These are phyloP conservation scores for Pseudonaja textilis DNA, from an alignment of 2,113 vertebrate species.

Conservation along the genomic window DNA sequence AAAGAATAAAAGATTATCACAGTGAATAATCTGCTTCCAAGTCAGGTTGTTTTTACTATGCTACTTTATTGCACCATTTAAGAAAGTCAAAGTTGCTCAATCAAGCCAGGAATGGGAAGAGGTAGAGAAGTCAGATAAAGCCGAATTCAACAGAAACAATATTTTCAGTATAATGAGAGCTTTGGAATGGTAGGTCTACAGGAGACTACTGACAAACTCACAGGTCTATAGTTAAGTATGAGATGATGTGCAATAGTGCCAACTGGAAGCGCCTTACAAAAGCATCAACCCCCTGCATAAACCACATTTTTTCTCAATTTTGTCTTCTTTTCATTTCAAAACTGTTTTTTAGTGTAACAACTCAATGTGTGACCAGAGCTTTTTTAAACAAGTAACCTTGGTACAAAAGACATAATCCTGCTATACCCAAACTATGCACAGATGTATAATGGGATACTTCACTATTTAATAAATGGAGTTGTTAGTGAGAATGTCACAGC, in stretches of 20 bases:
- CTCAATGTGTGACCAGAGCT: background rate
- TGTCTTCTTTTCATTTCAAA: background rate
- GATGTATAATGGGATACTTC: background rate
- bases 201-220: background rate
- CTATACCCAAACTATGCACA: background rate
- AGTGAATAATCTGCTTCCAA: background rate
- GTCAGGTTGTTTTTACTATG: background rate
- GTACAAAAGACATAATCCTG: background rate
- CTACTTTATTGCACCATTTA: background rate
- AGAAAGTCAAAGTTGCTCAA: background rate
- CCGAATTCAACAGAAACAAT: background rate
- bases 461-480: background rate
- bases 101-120: background rate
- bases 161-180: background rate
- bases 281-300: background rate
- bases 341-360: background rate
- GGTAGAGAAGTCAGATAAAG: background rate
- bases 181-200: background rate
- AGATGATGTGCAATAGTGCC: background rate
- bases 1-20: background rate
- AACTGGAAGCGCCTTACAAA: background rate
- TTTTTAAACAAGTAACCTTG: background rate
- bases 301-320: background rate
- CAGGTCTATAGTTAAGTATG: background rate
- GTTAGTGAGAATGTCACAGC: background rate